These are phyloP conservation scores for Brachionichthys hirsutus DNA, from an alignment of 2,113 vertebrate species.

Conservation along the genomic window DNA sequence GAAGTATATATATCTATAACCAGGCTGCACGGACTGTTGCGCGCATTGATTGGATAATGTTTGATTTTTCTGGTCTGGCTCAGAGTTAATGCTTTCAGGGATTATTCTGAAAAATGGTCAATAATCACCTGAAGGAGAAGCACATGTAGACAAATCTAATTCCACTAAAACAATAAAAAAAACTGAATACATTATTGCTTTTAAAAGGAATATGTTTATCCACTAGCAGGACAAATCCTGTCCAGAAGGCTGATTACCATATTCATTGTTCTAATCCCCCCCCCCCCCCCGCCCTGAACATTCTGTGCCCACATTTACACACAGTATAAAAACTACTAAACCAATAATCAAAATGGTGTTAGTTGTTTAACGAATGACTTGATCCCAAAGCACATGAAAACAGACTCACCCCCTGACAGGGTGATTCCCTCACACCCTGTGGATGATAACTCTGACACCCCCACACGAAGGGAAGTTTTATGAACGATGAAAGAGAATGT, in stretches of 20 bases:
- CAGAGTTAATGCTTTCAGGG: conserved; percentile 29
- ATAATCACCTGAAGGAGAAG: conserved; percentile 51
- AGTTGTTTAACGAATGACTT: no score
- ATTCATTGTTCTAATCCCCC: no score
- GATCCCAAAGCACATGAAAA: no score
- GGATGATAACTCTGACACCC: no score
- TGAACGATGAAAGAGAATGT: no score
- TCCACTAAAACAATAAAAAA: conserved; percentile 18
- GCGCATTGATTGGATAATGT: conserved; percentile 16
- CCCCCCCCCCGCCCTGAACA: no score
- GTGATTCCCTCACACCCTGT: no score
- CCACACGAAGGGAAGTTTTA: no score
- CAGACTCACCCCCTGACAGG: no score
- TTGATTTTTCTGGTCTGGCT: conserved; percentile 4
- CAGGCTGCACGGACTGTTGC: background rate
- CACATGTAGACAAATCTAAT: conserved; percentile 46
- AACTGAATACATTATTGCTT: background rate
- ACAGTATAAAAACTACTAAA: background rate
- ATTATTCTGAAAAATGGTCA: conserved; percentile 25
- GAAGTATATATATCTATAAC: background rate
- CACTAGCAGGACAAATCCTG: background rate
- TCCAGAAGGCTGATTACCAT: background rate
- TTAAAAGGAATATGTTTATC: background rate
- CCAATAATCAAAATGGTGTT: background rate
- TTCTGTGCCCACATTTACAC: no score